Base-by-base conservation (phyloP, 2,888 invertebrate species). In the Andrena trimmerana region DNA sequence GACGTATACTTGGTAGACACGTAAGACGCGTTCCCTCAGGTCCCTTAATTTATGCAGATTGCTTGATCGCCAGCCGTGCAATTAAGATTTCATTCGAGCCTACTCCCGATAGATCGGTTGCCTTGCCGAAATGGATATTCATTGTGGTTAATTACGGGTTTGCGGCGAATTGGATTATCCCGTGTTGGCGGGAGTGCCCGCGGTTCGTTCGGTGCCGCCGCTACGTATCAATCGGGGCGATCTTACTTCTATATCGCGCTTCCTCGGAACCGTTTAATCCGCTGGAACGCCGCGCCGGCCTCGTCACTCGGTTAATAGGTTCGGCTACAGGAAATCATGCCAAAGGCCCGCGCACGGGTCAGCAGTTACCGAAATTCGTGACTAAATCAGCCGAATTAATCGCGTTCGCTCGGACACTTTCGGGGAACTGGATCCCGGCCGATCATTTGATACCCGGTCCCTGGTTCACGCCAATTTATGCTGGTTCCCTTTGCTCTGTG, bases 71-170 rank as follows among this genome's bases (percentile, higher is more conserved):
- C 81, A 81, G 85, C 82, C 81, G 86, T 88, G 86, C 87, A 92
- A 91, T 91, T 92, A 92, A 92, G 87, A 92, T 91, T 91, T 92
- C 90, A 91, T 90, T 90, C 87, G 85, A 42, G 82, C 85, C 86
- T 70, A 59, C 57, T 77, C 29, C 69, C 87, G 87, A 90, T 87
- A 87, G 87, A 90, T 89, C 75, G 90, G 75, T 68, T 83, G 68
- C 54, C 52, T 77, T 80, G 81, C 84, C 86, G 75, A 88, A 88
- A 85, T 84, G 77, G 87, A 88, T 90, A 90, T 87, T 90, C 90
- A 85, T 90, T 90, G 88, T 85, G 81, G 84, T 85, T 90, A 91
- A 91, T 91, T 91, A 90, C 84, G 81, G 88, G 76, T 82, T 81
- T 66, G 68, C 79, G 24, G 65, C 63, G 83, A 81, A 84, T 84